Evolutionary conservation across 1,140 invertebrate species (phyloP).

Genomic region (Sinella curviseta): DNA sequence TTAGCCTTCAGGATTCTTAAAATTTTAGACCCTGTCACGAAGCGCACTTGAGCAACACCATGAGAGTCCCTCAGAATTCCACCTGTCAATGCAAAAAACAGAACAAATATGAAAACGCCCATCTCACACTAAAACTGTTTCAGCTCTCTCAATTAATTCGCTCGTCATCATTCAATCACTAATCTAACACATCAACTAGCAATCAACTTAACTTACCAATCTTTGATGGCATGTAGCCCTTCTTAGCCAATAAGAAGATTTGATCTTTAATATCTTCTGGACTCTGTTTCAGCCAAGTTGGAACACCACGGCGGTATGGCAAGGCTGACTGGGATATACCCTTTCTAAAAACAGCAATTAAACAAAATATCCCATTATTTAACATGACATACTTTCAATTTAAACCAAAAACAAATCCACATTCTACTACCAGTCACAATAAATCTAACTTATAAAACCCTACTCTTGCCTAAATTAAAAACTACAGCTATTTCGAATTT

Average conservation of each 20-base stretch:
- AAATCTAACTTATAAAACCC: no score
- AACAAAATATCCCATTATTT: background rate
- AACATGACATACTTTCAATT: background rate
- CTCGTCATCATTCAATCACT: background rate
- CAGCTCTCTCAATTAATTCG: no score
- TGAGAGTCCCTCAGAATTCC: slow-evolving; percentile 99
- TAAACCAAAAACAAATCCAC: background rate
- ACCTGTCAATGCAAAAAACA: slow-evolving; percentile 64
- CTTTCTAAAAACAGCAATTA: slow-evolving; percentile 74
- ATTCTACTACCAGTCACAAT: background rate
- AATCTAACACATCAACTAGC: background rate
- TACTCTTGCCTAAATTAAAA: no score
- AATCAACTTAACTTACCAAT: slow-evolving; percentile 71
- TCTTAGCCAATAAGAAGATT: slow-evolving; percentile 96
- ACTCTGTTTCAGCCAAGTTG: slow-evolving; percentile 96
- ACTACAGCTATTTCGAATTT: no score
- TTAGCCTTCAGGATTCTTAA: slow-evolving; percentile 95
- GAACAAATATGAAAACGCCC: no score
- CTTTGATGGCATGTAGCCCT: slow-evolving; percentile 97
- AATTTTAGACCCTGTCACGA: slow-evolving; percentile 98
- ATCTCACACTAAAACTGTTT: no score
- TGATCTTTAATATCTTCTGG: slow-evolving; percentile 97
- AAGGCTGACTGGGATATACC: slow-evolving; percentile 99
- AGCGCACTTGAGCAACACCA: slow-evolving; percentile 96
- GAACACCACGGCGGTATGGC: slow-evolving; percentile 95